These are phyloP conservation scores for Aspiorhynchus laticeps DNA, from an alignment of 2,113 vertebrate genomes.

Conservation along the genomic window DNA sequence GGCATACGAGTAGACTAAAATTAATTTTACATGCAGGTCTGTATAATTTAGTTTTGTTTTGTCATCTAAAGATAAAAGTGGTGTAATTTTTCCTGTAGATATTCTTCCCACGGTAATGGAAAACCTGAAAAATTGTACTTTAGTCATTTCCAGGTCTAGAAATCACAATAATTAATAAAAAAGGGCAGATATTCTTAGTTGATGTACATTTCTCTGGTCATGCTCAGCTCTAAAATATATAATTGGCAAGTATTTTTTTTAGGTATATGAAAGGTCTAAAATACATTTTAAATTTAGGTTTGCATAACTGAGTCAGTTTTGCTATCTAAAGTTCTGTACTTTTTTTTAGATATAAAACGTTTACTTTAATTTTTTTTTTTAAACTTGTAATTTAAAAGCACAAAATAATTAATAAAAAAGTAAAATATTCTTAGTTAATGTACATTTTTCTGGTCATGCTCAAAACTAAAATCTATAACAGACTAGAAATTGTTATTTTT, in stretches of 20 bases:
- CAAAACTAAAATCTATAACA: fast-evolving
- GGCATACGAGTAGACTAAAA: not conserved
- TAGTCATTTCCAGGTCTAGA: not conserved
- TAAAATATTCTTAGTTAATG: not conserved
- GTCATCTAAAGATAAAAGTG: not conserved
- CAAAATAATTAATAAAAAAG: not conserved
- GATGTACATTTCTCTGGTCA: not conserved
- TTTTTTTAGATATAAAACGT: too few species aligned
- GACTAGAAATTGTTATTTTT: not conserved
- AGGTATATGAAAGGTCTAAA: too few species aligned
- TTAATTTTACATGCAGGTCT: not conserved
- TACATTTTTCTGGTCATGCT: not conserved
- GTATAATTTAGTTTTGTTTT: not conserved
- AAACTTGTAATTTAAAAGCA: not conserved
- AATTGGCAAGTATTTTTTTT: not conserved
- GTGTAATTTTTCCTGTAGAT: not conserved
- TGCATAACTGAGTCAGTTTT: too few species aligned
- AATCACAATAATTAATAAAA: too few species aligned
- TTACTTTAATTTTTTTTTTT: too few species aligned
- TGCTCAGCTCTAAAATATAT: not conserved
- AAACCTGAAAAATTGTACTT: not conserved
- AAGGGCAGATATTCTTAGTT: not conserved
- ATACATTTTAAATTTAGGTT: too few species aligned
- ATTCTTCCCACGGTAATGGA: not conserved
- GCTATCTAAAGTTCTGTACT: too few species aligned